These are phyloP conservation scores for Cheirogaleus medius DNA, from an alignment of 2,113 vertebrate genomes.

Conservation along the genomic window DNA sequence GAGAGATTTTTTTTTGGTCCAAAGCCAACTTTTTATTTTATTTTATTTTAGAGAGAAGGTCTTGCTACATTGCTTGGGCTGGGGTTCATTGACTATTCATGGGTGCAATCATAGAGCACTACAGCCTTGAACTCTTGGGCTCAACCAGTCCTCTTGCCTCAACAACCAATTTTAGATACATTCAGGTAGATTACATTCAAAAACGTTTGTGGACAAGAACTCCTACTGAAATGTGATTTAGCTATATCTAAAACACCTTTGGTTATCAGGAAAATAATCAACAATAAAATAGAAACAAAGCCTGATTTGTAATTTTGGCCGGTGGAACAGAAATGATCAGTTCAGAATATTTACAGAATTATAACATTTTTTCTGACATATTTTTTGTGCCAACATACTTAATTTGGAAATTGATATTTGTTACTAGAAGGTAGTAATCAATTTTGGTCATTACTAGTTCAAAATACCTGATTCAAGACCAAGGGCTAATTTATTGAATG, in stretches of 20 bases:
- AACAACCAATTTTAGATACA: not conserved
- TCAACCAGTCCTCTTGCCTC: not conserved
- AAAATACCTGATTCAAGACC: conserved; percentile 31
- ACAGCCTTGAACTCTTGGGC: not conserved
- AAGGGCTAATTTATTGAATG: conserved; percentile 45
- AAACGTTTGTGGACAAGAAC: conserved; percentile 39
- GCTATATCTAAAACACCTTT: conserved; percentile 6
- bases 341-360: conserved; percentile 60
- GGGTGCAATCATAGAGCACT: not conserved
- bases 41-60: not conserved
- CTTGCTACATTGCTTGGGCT: not conserved
- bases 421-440: conserved; percentile 37
- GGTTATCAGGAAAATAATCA: conserved; percentile 46
- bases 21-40: not conserved
- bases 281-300: conserved; percentile 43
- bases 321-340: conserved; percentile 10
- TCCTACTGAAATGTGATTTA: not conserved
- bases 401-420: conserved; percentile 50
- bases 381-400: conserved; percentile 24
- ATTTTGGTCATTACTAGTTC: conserved; percentile 57
- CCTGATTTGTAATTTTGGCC: conserved; percentile 43
- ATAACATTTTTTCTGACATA: conserved; percentile 67
- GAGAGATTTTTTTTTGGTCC: not conserved
- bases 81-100: not conserved
- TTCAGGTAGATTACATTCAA: not conserved